phyloP scores from a whole-genome alignment of 2,888 invertebrate species.

The Drosophila ustulata region DNA sequence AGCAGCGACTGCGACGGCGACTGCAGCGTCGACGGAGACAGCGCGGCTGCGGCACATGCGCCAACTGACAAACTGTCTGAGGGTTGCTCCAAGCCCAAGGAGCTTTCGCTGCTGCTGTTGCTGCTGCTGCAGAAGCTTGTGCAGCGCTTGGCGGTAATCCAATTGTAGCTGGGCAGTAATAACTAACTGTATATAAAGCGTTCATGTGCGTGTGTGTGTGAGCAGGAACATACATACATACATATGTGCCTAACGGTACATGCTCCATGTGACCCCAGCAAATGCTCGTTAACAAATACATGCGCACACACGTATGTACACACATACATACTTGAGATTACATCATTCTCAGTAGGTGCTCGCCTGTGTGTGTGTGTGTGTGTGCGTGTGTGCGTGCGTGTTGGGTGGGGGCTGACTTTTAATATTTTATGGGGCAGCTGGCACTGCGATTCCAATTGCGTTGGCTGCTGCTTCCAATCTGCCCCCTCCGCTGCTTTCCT shows the following conservation, averaged over 20 bases:
- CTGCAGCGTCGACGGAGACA: not conserved
- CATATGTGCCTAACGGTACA: conserved; percentile 23
- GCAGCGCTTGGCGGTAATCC: conserved; percentile 56
- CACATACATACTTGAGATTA: conserved; percentile 44
- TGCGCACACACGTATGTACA: conserved; percentile 10
- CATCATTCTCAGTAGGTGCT: conserved; percentile 49
- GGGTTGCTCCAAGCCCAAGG: conserved; percentile 35
- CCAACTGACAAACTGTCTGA: conserved; percentile 28
- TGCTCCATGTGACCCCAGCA: conserved; percentile 35
- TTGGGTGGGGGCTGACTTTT: conserved; percentile 53
- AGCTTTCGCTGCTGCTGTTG: conserved; percentile 40
- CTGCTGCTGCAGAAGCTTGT: conserved; percentile 22
- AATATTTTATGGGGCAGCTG: conserved; percentile 74
- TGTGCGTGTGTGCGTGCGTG: conserved; percentile 11
- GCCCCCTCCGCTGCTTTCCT: not conserved
- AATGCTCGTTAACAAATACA: conserved; percentile 22
- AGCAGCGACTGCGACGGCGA: conserved; percentile 14
- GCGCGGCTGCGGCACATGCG: conserved; percentile 63
- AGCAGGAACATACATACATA: conserved; percentile 20
- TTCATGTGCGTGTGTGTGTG: not conserved
- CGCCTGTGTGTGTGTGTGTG: conserved; percentile 3
- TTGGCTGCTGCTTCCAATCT: conserved; percentile 10
- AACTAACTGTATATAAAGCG: conserved; percentile 46
- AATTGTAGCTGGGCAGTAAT: conserved; percentile 64
- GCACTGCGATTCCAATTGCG: conserved; percentile 54